Conservation (phyloP, 2,113 vertebrate genomes). For the Pterocles orientalis region DNA sequence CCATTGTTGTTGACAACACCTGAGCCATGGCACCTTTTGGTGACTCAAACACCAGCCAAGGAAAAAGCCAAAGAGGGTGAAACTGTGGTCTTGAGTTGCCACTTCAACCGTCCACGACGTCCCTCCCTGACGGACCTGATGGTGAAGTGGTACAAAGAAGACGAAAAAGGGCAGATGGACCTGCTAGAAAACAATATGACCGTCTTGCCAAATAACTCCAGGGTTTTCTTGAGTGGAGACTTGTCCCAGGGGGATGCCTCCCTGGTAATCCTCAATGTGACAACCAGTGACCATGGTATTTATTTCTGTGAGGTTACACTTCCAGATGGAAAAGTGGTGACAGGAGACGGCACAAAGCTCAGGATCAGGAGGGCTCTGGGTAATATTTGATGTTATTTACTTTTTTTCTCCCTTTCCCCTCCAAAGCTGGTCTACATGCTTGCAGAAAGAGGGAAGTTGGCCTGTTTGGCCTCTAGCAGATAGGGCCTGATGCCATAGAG, state of each 20-base stretch:
- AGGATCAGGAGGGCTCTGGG: conserved; percentile 67
- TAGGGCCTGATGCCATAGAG: neutral
- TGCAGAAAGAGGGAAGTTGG: neutral
- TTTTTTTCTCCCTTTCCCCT: neutral
- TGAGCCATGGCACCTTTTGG: conserved; percentile 6
- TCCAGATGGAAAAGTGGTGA: neutral
- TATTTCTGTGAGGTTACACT: conserved; percentile 65
- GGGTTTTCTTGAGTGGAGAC: conserved; percentile 59
- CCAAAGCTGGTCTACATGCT: neutral
- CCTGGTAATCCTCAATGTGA: conserved; percentile 67
- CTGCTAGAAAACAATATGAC: conserved; percentile 60
- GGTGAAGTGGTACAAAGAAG: conserved; percentile 70
- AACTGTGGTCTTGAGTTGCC: conserved; percentile 66
- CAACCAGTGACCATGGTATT: conserved; percentile 61
- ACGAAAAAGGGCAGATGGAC: conserved; percentile 45
- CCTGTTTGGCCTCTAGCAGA: neutral
- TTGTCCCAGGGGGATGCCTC: conserved; percentile 60
- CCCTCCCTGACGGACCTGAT: neutral
- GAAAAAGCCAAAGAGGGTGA: conserved; percentile 74
- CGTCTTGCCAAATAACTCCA: conserved; percentile 26
- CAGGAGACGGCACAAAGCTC: conserved; percentile 71
- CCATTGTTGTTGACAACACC: neutral
- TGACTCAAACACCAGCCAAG: conserved; percentile 65
- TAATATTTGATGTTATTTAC: conserved; percentile 13
- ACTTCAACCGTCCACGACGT: neutral